Evolutionary conservation across 2,888 invertebrate species (phyloP).

Genomic region (Trichopria drosophilae): DNA sequence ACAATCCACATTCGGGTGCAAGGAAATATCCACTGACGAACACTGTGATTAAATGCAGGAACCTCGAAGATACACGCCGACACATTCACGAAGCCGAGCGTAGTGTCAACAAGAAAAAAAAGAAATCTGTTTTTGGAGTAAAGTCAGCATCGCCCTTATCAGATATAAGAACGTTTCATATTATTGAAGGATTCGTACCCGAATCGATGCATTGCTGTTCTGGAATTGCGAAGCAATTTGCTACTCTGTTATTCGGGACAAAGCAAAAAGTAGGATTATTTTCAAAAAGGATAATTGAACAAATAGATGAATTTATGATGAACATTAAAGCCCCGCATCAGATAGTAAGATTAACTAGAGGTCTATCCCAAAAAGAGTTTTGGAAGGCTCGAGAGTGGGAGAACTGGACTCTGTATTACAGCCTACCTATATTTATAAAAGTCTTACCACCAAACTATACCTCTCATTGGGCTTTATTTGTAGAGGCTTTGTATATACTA

Average conservation of each 20-base stretch:
- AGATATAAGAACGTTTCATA: slow-evolving; percentile 20
- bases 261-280: no score
- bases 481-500: slow-evolving; percentile 13
- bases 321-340: slow-evolving; percentile 11
- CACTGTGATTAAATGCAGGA: slow-evolving; percentile 10
- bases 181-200: slow-evolving; percentile 20
- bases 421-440: not conserved
- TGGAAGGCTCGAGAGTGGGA: no score
- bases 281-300: no score
- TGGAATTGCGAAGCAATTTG: no score
- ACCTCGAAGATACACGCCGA: slow-evolving; percentile 6
- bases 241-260: no score
- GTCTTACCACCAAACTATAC: slow-evolving; percentile 6
- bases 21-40: slow-evolving; percentile 24
- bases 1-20: slow-evolving; percentile 3
- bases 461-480: slow-evolving; percentile 21
- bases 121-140: slow-evolving; percentile 15
- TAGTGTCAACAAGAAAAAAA: slow-evolving; percentile 6
- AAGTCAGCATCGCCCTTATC: slow-evolving; percentile 12
- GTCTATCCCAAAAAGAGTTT: slow-evolving; percentile 8
- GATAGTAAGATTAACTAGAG: slow-evolving; percentile 3
- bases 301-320: slow-evolving; percentile 1
- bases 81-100: slow-evolving; percentile 12
- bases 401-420: no score
- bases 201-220: no score